Conservation (phyloP, 2,113 vertebrate species). For the Tragelaphus imberbis region DNA sequence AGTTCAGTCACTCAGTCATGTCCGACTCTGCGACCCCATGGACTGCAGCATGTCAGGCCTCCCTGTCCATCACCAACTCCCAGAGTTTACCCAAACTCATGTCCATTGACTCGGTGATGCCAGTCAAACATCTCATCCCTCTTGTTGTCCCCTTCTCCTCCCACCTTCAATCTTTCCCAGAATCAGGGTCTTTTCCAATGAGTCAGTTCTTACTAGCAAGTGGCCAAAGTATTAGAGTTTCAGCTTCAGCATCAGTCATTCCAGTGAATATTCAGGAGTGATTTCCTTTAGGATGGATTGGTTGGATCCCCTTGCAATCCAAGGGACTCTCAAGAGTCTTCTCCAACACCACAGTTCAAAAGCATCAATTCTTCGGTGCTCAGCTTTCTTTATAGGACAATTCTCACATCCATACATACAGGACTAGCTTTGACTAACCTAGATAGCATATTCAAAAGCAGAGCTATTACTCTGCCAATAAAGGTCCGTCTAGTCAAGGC, state of each 20-base stretch:
- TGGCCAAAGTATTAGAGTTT: not conserved
- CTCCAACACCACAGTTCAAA: not conserved
- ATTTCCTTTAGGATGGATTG: not conserved
- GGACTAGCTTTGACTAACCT: not conserved
- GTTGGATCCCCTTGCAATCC: not conserved
- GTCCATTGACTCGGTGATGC: not conserved
- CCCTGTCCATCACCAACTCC: not conserved
- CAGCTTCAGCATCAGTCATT: not conserved
- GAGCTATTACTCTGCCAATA: too few species aligned
- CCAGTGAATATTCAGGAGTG: not conserved
- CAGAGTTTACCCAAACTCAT: not conserved
- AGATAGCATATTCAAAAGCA: too few species aligned
- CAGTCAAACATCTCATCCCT: not conserved
- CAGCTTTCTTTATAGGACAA: not conserved
- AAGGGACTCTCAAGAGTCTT: not conserved
- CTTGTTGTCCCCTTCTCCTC: not conserved
- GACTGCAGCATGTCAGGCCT: not conserved
- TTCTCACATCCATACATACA: not conserved
- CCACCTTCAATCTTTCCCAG: not conserved
- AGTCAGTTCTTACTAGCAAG: not conserved
- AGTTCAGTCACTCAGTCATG: not conserved
- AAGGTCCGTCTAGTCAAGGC: too few species aligned
- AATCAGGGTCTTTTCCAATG: not conserved
- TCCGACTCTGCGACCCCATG: not conserved
- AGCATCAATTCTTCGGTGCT: accelerated